A percentile compares a stretch with the other conserved stretches of the same genome.
Evolutionary conservation across 2,113 vertebrate genomes (phyloP).

Genomic region (Tursiops truncatus): DNA sequence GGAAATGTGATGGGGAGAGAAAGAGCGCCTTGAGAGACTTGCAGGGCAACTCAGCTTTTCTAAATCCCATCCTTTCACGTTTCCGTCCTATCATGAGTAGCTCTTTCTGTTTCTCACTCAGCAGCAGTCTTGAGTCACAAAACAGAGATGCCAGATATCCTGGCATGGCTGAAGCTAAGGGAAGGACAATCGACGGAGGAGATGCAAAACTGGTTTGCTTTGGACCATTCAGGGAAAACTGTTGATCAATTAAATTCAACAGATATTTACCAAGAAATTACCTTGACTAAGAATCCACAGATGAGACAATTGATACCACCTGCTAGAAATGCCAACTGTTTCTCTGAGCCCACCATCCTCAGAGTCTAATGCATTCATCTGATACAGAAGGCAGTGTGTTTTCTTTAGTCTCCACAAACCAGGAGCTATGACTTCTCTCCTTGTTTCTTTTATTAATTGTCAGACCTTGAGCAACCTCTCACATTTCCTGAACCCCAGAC

Average conservation of each 20-base stretch:
- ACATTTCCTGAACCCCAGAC: not conserved
- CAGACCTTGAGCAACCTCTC: not conserved
- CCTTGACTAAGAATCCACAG: not conserved
- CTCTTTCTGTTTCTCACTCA: not conserved
- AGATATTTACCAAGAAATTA: not conserved
- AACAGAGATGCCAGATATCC: not conserved
- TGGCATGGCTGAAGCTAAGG: not conserved
- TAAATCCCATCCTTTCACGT: no score
- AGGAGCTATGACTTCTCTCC: not conserved
- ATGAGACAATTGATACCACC: not conserved
- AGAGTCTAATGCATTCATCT: no score
- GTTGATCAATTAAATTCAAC: not conserved
- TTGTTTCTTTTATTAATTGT: not conserved
- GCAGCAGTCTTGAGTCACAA: not conserved
- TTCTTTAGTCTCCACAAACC: not conserved
- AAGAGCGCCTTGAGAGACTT: not conserved
- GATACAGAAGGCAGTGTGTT: not conserved
- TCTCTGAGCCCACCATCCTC: not conserved
- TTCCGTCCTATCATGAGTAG: not conserved
- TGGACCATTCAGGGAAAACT: not conserved
- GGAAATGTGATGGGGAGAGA: not conserved
- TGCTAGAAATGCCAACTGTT: not conserved
- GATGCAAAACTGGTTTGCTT: not conserved
- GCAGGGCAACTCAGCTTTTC: not conserved
- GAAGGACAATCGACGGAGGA: not conserved